Evolutionary conservation across 2,797 vertebrate species (phyloP), one percentile per base, ranked within the genome.

Genomic region (Poeciliopsis gracilis): DNA sequence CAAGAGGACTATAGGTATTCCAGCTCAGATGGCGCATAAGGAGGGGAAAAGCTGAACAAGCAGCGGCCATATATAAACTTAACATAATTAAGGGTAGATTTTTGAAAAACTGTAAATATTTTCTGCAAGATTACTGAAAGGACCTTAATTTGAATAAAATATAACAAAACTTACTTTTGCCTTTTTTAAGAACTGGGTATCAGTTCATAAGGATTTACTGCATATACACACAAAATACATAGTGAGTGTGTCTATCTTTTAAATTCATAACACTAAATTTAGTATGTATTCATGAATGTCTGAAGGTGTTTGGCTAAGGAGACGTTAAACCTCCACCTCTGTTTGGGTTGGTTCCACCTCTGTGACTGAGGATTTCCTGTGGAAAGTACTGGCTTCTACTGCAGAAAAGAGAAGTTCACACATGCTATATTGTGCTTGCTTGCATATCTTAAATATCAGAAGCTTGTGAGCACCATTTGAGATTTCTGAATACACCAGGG

Each of bases 301-400:
- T 51, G 57, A 25, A 82, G 75, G 59, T 28, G 0, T 8, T 72
- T 71, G 77, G 45, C 12, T 71, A 8, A 71, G 76, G 63, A 86
- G 86, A 83, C 41, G 0, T 77, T 0, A 12, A 38, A 13, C 70
- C 51, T 76, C 79, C 75, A 81, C 82, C 74, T 84, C 82, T 57
- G 69, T 69, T 4, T 71, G 79, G 70, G 59, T 81, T 72, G 75
- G 51, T 80, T 87, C 83, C 84, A 82, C 77, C 81, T 84, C 79
- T 81, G 49, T 80, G 73, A 87, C 55, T n/a, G 73, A 88, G 59
- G 55, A 81, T 88, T 92, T 94, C 91, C 92, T 92, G 92, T 94
- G 91, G 92, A 93, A 94, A 93, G 91, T 92, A 79, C 93, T 84
- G 83, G 70, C 33, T 70, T 79, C 4, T 36, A 51, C 46, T 73